A percentile compares a stretch with the other conserved stretches of the same genome.
Conservation (phyloP, 2,113 vertebrate genomes). For the Oxyura jamaicensis region DNA sequence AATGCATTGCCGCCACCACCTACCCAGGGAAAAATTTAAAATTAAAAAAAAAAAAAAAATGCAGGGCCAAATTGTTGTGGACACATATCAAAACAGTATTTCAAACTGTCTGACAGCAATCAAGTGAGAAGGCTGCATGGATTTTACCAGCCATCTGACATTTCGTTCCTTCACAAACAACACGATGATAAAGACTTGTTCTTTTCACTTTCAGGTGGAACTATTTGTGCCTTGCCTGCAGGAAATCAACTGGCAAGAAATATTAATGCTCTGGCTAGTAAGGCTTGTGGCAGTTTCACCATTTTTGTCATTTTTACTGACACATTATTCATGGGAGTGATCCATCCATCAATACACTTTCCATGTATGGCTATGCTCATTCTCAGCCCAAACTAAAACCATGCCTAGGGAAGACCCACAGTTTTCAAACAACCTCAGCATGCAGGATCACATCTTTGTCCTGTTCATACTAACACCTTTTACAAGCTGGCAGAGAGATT, state of each 20-base stretch:
- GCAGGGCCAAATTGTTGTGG: background rate
- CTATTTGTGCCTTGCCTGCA: background rate
- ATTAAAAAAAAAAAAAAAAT: background rate
- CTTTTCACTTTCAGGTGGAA: background rate
- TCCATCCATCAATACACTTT: background rate
- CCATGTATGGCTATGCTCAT: background rate
- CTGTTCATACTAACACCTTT: background rate
- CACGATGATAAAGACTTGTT: background rate
- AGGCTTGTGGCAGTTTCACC: background rate
- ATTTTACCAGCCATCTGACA: background rate
- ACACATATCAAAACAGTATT: background rate
- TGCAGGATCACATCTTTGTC: background rate
- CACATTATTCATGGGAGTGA: background rate
- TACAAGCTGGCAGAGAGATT: background rate
- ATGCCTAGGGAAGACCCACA: background rate
- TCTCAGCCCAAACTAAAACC: background rate
- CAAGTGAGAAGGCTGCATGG: background rate
- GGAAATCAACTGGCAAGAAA: background rate
- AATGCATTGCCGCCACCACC: background rate
- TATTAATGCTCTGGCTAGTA: background rate
- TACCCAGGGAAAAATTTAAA: no score
- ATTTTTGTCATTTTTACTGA: background rate
- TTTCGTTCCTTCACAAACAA: background rate
- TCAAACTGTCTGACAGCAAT: background rate
- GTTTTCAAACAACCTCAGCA: background rate